phyloP scores from a whole-genome alignment of 2,113 vertebrate genomes.

The Ictalurus furcatus region DNA sequence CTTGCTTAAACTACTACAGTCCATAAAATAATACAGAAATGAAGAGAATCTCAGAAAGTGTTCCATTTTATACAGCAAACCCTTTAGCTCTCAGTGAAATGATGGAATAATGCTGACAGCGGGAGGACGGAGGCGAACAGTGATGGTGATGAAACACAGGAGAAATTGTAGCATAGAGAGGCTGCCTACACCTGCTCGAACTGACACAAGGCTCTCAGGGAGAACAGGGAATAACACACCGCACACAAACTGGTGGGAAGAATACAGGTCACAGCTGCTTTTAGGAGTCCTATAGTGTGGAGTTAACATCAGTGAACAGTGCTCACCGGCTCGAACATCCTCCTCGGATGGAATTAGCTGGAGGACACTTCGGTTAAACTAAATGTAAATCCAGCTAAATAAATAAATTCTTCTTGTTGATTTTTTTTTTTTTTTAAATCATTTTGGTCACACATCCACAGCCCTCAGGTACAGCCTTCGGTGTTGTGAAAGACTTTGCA shows the following conservation, averaged over 20 bases:
- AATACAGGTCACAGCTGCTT: constrained; percentile 23
- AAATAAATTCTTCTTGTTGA: neutral
- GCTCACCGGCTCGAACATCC: neutral
- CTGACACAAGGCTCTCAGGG: constrained; percentile 8
- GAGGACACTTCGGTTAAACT: neutral
- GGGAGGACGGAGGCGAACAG: neutral
- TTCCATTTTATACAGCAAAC: neutral
- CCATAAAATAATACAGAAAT: neutral
- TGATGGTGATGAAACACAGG: constrained; percentile 46
- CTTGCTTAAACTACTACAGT: neutral
- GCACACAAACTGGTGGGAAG: constrained; percentile 2
- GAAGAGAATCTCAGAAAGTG: neutral
- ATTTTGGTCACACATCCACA: constrained; percentile 5
- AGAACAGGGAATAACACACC: neutral
- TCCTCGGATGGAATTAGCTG: neutral
- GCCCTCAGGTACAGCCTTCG: neutral
- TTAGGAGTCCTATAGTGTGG: neutral
- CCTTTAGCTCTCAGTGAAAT: neutral
- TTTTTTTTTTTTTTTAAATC: neutral
- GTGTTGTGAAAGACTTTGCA: neutral
- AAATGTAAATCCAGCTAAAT: neutral
- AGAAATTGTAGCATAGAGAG: constrained; percentile 29
- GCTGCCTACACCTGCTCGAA: constrained; percentile 21
- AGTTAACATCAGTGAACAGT: neutral
- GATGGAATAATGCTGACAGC: neutral